Base-by-base conservation (phyloP, 2,113 vertebrate species). In the Crotalus tigris region DNA sequence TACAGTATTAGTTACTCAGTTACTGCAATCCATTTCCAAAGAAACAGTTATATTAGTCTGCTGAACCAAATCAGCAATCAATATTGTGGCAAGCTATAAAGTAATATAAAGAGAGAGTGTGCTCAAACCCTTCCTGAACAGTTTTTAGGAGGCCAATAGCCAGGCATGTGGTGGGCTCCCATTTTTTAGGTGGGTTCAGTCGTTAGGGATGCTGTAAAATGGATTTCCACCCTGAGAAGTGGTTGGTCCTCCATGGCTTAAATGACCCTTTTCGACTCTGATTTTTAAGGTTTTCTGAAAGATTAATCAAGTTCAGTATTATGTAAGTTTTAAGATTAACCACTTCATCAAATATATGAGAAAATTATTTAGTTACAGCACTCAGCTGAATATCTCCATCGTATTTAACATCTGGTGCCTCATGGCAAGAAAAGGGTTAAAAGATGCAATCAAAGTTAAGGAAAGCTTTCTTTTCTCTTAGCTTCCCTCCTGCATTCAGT, bases 391-490 rank as follows among this genome's bases (percentile, higher is more conserved):
- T 57, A 88, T 91, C 11, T 49, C 85, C 64, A 9, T 90, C 81
- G n/a, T 85, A 91, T 3, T 1, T 94, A 54, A 54, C 33, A 87
- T 57, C 88, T 87, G 39, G 23, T 21, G 21, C 13, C 75, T n/a
- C 53, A 11, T 69, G 55, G 93, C 90, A 64, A 3, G 13, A 94
- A 93, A 69, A 8, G 39, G 89, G 93, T 96, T 96, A 94, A 96
- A 95, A 94, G 92, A 92, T 93, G 90, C 17, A 89, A 54, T 0
- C 89, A 21, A 88, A 85, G 53, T 94, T 95, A 86, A 92, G 92
- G 94, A 95, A 95, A 55, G 69, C 94, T 69, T 95, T 90, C 1
- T 1, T 91, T 33, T 39, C 33, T 53, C 44, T n/a, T 7, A 12
- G 8, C 17, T 1, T 53, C 33, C 15, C 51, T 55, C 9, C 94